phyloP scores from a whole-genome alignment of 1,140 invertebrate species.

The Lutraria rhynchaena region DNA sequence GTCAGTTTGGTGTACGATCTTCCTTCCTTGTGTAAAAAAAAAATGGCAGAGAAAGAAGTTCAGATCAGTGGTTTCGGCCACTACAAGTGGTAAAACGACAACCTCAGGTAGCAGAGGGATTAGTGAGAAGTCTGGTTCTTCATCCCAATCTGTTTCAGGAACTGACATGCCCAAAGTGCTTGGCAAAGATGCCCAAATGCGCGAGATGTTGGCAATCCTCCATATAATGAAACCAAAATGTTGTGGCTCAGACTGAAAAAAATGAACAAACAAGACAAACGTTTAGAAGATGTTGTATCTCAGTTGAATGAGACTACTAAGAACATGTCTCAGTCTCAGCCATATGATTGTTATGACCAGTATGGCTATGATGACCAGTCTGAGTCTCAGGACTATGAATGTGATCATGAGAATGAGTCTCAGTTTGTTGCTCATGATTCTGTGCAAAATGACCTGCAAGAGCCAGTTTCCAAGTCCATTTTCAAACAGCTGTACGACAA shows the following conservation, averaged over 20 bases:
- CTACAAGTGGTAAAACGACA: not conserved
- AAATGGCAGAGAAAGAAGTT: not conserved
- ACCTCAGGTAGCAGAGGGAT: not conserved
- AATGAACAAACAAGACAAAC: slow-evolving; percentile 6
- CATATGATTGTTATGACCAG: not conserved
- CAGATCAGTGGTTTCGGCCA: not conserved
- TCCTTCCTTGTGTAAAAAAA: not conserved
- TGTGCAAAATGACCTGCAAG: not conserved
- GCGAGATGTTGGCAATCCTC: not conserved
- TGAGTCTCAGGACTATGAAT: not conserved
- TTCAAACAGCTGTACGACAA: slow-evolving; percentile 1
- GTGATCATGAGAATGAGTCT: not conserved
- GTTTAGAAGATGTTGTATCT: no score
- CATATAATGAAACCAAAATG: not conserved
- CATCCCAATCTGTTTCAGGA: no score
- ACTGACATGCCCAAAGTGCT: no score
- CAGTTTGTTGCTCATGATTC: not conserved
- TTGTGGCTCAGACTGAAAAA: not conserved
- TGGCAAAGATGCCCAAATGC: not conserved
- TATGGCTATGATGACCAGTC: not conserved
- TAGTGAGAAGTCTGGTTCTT: not conserved
- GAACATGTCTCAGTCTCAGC: not conserved
- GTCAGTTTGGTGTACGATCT: no score
- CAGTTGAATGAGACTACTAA: not conserved
- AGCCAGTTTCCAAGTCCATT: not conserved